phyloP scores from a whole-genome alignment of 2,888 invertebrate species.

The Synanthedon myopaeformis region DNA sequence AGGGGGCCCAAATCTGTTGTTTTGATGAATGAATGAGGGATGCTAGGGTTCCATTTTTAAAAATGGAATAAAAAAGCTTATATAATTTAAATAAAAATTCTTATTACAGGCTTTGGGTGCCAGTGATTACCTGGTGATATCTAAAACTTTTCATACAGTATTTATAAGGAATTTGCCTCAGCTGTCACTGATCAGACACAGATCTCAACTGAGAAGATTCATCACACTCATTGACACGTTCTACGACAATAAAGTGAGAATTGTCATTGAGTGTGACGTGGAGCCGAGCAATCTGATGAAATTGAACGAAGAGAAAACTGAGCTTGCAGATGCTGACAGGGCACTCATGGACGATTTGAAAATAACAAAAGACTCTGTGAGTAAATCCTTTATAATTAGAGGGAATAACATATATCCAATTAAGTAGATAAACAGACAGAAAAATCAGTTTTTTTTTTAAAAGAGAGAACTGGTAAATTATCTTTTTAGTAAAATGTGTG shows the following conservation, averaged over 20 bases:
- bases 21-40: no score
- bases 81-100: not conserved
- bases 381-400: constrained; percentile 16
- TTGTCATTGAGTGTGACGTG: constrained; percentile 87
- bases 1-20: no score
- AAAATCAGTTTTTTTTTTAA: not conserved
- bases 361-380: constrained; percentile 80
- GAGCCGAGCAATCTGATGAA: constrained; percentile 82
- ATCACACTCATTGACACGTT: constrained; percentile 97
- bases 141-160: constrained; percentile 95
- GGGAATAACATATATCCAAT: not conserved
- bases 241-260: constrained; percentile 90
- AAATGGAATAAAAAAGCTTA: no score
- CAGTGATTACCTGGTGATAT: constrained; percentile 92
- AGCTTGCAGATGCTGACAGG: constrained; percentile 81
- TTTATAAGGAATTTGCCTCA: constrained; percentile 91
- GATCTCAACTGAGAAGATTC: constrained; percentile 93
- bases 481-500: no score
- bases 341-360: constrained; percentile 96
- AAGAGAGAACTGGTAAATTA: no score
- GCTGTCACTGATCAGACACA: constrained; percentile 77
- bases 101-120: constrained; percentile 86
- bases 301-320: constrained; percentile 44
- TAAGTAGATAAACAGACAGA: not conserved
- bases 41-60: no score